Evolutionary conservation across 2,888 invertebrate species (phyloP).

Genomic region (Aphidius colemani): DNA sequence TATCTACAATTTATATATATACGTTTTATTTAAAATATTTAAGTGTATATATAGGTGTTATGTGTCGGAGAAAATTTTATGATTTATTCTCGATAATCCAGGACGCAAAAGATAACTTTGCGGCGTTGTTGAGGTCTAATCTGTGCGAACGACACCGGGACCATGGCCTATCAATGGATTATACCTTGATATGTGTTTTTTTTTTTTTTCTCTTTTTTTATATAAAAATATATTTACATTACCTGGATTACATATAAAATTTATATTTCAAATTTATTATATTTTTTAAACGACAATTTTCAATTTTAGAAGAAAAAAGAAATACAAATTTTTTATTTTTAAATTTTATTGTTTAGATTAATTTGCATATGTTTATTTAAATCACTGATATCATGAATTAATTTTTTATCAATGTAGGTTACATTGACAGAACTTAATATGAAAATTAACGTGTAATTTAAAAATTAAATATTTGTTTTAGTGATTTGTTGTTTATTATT

Average conservation of each 20-base stretch:
- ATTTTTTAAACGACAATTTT: not conserved
- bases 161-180: constrained; percentile 45
- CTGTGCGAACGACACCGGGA: constrained; percentile 28
- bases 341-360: too few relatives aligned
- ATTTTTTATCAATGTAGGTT: not conserved
- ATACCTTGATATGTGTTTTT: constrained; percentile 38
- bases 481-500: not conserved
- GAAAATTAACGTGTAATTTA: too few relatives aligned
- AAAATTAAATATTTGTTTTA: not conserved
- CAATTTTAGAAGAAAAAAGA: too few relatives aligned
- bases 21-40: not conserved
- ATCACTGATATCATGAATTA: not conserved
- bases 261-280: constrained; percentile 16
- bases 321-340: too few relatives aligned
- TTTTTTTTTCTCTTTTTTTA: too few relatives aligned
- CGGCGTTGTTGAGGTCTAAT: constrained; percentile 33
- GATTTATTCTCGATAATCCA: constrained; percentile 60
- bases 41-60: constrained; percentile 10
- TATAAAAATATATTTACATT: constrained; percentile 41
- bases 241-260: constrained; percentile 45
- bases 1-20: too few relatives aligned
- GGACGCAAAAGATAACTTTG: constrained; percentile 34
- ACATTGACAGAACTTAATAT: too few relatives aligned
- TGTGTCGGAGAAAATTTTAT: constrained; percentile 49
- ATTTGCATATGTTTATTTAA: too few relatives aligned